Evolutionary conservation across 2,888 invertebrate species (phyloP).

Genomic region (Nebria salina): DNA sequence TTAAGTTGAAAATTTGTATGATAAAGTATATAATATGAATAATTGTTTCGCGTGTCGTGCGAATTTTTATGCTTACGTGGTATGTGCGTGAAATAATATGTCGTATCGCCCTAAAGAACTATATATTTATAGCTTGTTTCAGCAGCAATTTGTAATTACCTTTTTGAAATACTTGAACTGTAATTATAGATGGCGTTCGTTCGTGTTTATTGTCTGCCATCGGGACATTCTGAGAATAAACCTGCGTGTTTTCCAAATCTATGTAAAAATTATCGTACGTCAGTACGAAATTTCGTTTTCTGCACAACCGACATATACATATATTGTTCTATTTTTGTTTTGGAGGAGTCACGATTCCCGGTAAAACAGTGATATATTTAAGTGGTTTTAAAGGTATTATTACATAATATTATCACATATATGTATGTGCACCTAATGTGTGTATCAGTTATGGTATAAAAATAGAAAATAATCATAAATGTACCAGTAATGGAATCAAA

Average conservation of each 20-base stretch:
- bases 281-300: not conserved
- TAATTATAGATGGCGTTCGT: not conserved
- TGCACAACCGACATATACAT: not conserved
- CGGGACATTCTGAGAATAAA: not conserved
- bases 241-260: not conserved
- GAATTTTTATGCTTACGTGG: not conserved
- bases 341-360: not conserved
- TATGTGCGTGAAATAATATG: not conserved
- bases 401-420: not conserved
- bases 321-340: not conserved
- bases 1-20: too few species aligned
- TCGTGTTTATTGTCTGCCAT: constrained; percentile 1
- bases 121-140: not conserved
- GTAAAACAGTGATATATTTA: not conserved
- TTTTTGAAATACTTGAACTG: not conserved
- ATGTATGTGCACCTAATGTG: not conserved
- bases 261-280: not conserved
- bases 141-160: not conserved
- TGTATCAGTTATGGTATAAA: not conserved
- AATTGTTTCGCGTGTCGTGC: too few species aligned
- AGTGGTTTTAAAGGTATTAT: not conserved
- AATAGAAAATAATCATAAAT: not conserved
- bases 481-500: too few species aligned
- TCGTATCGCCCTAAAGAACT: not conserved
- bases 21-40: too few species aligned